Evolutionary conservation across 2,113 vertebrate species (phyloP), one percentile per base, ranked within the genome.

Genomic region (Mugil cephalus): DNA sequence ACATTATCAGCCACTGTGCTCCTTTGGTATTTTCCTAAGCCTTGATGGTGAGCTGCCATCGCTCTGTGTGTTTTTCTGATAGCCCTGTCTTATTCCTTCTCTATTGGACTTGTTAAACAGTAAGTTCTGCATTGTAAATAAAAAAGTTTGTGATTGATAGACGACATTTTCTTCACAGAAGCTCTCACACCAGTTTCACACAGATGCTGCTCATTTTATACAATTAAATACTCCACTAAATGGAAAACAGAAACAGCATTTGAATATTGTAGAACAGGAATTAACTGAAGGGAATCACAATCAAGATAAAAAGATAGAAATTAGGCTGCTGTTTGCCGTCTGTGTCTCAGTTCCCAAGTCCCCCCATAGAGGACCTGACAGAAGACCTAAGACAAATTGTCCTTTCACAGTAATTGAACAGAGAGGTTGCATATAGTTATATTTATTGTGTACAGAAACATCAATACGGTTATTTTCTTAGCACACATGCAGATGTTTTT

Each of bases 1-100:
- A 69, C 34, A 66, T 80, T 81, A 88, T 89, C 74, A 69, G 66
- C 51, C 56, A 50, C 62, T 48, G 61, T 72, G 81, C 72, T 89
- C 70, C 79, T 85, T 69, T 79, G 71, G 56, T 87, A 60, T 82
- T 78, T 86, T 54, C 42, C 68, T 73, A 63, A 82, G 81, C 70
- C 56, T 74, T 34, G 75, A 58, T 71, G 64, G 65, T 74, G 71
- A 71, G 65, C 79, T 66, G 71, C 58, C 50, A 17, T 56, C 40
- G 10, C 76, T 45, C 43, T 70, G 69, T 81, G 52, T 77, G 53
- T 75, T 72, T 78, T 79, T 50, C 64, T 69, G 43, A 70, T 47
- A 53, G 74, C 59, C n/a, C 52, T 19, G 45, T 74, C 68, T 70
- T 68, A 24, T 52, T 77, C 18, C 38, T 56, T 30, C 34, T 38